Evolutionary conservation across 2,797 vertebrate species (phyloP).

Genomic region (Euphonia xanthogaster): DNA sequence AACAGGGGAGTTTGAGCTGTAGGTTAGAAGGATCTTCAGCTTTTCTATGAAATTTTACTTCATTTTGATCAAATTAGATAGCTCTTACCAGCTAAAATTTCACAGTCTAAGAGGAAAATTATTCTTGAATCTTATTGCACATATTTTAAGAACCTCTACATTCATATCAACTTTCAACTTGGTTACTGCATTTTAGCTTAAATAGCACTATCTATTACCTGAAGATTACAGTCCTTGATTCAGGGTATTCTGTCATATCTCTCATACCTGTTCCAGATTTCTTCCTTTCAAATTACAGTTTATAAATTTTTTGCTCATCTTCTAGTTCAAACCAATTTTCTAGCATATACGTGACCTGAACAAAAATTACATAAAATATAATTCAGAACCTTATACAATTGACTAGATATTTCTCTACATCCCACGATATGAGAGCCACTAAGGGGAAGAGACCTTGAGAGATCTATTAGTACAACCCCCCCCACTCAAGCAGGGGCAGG

Average conservation of each 20-base stretch:
- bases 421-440: not conserved
- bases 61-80: not conserved
- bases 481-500: not conserved
- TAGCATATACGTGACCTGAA: not conserved
- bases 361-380: not conserved
- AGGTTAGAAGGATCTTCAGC: not conserved
- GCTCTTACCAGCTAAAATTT: not conserved
- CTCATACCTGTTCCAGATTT: not conserved
- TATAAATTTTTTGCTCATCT: not conserved
- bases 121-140: not conserved
- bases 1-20: not conserved
- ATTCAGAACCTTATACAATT: not conserved
- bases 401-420: not conserved
- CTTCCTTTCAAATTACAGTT: not conserved
- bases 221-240: not conserved
- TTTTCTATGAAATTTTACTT: not conserved
- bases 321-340: not conserved
- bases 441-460: not conserved
- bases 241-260: not conserved
- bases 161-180: not conserved
- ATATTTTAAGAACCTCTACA: not conserved
- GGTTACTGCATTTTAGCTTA: not conserved
- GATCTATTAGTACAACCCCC: not conserved
- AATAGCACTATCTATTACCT: not conserved
- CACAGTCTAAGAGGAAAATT: not conserved